Conservation (phyloP, 2,888 invertebrate genomes). For the Hirtodrosophila confusa region DNA sequence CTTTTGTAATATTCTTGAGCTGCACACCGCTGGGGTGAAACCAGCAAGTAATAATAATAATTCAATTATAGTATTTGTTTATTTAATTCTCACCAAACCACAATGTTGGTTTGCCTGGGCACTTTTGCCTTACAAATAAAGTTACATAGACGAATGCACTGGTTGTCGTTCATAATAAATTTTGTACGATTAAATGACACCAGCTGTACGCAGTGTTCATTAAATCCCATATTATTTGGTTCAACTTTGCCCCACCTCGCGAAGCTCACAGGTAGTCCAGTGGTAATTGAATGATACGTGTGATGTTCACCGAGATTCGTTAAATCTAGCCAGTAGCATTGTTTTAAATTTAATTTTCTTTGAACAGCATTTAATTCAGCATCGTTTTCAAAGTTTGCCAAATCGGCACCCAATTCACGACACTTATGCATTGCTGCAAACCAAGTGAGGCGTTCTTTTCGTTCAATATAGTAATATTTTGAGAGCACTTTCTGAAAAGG, state of each 20-base stretch:
- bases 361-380: neutral
- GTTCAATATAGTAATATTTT: slow-evolving; percentile 29
- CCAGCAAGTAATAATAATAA: too few species aligned
- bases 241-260: slow-evolving; percentile 1
- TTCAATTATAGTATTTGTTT: too few species aligned
- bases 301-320: neutral
- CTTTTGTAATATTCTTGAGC: too few species aligned
- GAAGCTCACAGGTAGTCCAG: neutral
- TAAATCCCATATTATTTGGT: slow-evolving; percentile 21
- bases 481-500: neutral
- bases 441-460: neutral
- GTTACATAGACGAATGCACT: neutral
- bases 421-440: slow-evolving; percentile 29
- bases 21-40: too few species aligned
- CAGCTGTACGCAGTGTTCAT: slow-evolving; percentile 24
- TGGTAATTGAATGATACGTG: slow-evolving; percentile 13
- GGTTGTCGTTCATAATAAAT: slow-evolving; percentile 22
- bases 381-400: slow-evolving; percentile 9
- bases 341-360: accelerated
- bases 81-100: slow-evolving; percentile 8
- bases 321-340: slow-evolving; percentile 23
- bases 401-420: slow-evolving; percentile 14
- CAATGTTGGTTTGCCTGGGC: slow-evolving; percentile 18
- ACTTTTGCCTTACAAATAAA: slow-evolving; percentile 29
- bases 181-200: neutral